phyloP scores from a whole-genome alignment of 2,888 invertebrate species.

The Eupithecia tripunctaria region DNA sequence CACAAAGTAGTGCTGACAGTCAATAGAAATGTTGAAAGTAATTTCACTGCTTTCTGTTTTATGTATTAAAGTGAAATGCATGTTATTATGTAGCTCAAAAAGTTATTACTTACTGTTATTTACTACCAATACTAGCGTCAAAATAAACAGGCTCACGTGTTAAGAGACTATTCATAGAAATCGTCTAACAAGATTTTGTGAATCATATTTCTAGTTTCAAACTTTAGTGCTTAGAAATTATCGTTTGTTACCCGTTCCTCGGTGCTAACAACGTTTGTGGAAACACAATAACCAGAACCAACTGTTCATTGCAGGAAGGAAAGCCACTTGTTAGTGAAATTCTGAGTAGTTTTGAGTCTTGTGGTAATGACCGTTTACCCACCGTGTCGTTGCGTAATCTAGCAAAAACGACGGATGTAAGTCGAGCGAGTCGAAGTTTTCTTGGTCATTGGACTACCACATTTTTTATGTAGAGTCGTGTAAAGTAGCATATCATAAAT shows the following conservation, averaged over 20 bases:
- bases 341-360: slow-evolving; percentile 47
- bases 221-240: slow-evolving; percentile 33
- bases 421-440: slow-evolving; percentile 19
- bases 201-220: slow-evolving; percentile 21
- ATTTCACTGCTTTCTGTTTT: slow-evolving; percentile 63
- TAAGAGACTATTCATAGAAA: slow-evolving; percentile 14
- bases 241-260: slow-evolving; percentile 31
- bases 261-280: slow-evolving; percentile 39
- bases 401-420: slow-evolving; percentile 34
- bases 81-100: slow-evolving; percentile 8
- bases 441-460: slow-evolving; percentile 19
- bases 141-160: background rate
- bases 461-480: slow-evolving; percentile 1
- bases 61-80: slow-evolving; percentile 17
- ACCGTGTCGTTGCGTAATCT: slow-evolving; percentile 55
- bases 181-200: slow-evolving; percentile 9
- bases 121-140: background rate
- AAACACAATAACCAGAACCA: slow-evolving; percentile 41
- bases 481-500: background rate
- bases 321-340: slow-evolving; percentile 49
- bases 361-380: slow-evolving; percentile 67
- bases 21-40: slow-evolving; percentile 49
- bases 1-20: slow-evolving; percentile 42
- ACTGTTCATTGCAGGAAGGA: slow-evolving; percentile 46
- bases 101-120: slow-evolving; percentile 5